Percentiles rank a stretch among this genome's conserved stretches.
Evolutionary conservation across 2,888 invertebrate genomes (phyloP).

Genomic region (Achlya flavicornis): DNA sequence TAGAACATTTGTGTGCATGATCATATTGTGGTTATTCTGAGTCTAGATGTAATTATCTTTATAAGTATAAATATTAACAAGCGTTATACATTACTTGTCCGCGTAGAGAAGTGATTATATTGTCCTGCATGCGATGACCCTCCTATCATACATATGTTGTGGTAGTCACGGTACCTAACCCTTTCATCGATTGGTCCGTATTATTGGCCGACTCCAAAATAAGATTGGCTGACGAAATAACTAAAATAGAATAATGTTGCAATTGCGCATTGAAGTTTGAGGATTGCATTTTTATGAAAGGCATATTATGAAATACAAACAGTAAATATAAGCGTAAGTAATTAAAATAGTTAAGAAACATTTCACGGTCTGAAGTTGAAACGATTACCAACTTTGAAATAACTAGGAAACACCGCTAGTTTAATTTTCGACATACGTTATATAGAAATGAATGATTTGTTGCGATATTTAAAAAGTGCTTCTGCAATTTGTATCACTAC

Average conservation of each 20-base stretch:
- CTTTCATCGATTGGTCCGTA: too few relatives aligned
- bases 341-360: constrained; percentile 56
- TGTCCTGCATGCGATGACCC: too few relatives aligned
- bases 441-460: constrained; percentile 18
- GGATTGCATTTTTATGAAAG: constrained; percentile 33
- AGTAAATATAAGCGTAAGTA: constrained; percentile 33
- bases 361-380: constrained; percentile 48
- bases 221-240: constrained; percentile 7
- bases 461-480: constrained; percentile 16
- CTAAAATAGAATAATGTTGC: constrained; percentile 1
- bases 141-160: too few relatives aligned
- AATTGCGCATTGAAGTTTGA: constrained; percentile 10
- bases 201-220: constrained; percentile 4
- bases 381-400: constrained; percentile 31
- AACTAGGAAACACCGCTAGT: constrained; percentile 26
- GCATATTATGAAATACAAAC: constrained; percentile 28
- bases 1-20: too few relatives aligned
- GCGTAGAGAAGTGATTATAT: too few relatives aligned
- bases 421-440: constrained; percentile 20
- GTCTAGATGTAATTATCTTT: too few relatives aligned
- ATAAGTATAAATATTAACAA: too few relatives aligned
- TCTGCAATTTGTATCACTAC: constrained; percentile 22
- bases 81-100: too few relatives aligned
- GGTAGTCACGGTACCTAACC: too few relatives aligned
- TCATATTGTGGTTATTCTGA: background rate